Base-by-base conservation (phyloP, 2,888 invertebrate genomes). In the Quadriops clusia region DNA sequence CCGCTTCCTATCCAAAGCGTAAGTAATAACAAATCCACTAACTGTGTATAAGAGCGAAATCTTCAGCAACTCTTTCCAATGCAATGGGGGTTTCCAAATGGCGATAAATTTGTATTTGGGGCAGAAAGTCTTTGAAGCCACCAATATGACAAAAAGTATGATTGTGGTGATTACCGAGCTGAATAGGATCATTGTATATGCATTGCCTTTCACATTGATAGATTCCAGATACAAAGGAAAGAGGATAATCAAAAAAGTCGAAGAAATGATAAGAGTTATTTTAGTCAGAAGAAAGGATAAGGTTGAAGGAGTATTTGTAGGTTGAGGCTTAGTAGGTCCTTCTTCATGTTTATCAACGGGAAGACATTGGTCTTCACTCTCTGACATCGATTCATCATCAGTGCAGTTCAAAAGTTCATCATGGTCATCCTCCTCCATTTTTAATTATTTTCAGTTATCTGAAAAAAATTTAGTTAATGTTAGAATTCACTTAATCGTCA, bases 171-270 rank as follows among this genome's bases (percentile, higher is more conserved):
- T 34, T 9, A 41, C 40, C 3, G 53, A 49, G 22, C 49, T 53
- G 17, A 57, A 54, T 12, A 53, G 40, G 10, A 58, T 44, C 33
- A 60, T 36, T 3, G 51, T 49, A 38, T 56, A 60, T 10, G 52
- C 53, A 45, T 55, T 53, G 24, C 58, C 53, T 18, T 40, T 40
- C 5, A 49, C 42, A 37, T 56, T 58, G 28, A 57, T 42, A 14
- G 55, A 39, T 32, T 65, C 63, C 30, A 64, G 50, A 49, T 70
- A 71, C 22, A 68, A 50, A 9, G 72, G 72, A 38, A 67, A 54
- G 33, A 63, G 49, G 42, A 70, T 64, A 41, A 70, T 50, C 15
- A 70, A 49, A 17, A 57, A 52, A 30, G 67, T 61, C 13, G 69
- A 59, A 12, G 69, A 65, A 20, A 64, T 34, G 32, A 68, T 51